These are phyloP conservation scores for Coregonus sp. DNA, from an alignment of 2,797 vertebrate species.

Conservation along the genomic window DNA sequence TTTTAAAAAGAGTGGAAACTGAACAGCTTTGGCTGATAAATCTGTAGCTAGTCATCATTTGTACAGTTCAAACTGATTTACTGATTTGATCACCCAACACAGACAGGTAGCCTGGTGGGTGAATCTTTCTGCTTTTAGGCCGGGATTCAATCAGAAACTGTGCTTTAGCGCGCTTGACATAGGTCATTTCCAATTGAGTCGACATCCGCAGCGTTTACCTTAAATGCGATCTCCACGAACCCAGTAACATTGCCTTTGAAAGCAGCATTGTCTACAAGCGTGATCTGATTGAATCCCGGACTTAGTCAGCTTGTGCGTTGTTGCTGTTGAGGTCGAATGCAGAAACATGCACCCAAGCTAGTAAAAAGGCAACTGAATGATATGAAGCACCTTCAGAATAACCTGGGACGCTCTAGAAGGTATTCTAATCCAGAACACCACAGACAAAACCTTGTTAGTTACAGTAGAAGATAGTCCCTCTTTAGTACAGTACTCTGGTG, in stretches of 20 bases:
- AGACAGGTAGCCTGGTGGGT: not conserved
- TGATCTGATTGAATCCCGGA: not conserved
- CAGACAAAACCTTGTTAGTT: not conserved
- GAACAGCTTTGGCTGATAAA: too few relatives aligned
- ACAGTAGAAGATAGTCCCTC: not conserved
- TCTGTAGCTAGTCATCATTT: too few relatives aligned
- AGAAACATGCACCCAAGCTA: slow-evolving; percentile 20
- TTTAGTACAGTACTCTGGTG: slow-evolving; percentile 1
- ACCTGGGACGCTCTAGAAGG: not conserved
- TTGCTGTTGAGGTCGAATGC: not conserved
- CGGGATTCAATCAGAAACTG: not conserved
- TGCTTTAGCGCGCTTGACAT: not conserved
- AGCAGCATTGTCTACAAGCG: not conserved
- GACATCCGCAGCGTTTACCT: not conserved
- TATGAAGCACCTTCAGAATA: slow-evolving; percentile 52
- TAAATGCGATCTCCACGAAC: not conserved
- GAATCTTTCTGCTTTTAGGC: not conserved
- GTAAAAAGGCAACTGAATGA: slow-evolving; percentile 54
- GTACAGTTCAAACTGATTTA: not conserved
- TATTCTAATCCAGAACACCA: slow-evolving; percentile 4
- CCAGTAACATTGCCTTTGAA: not conserved
- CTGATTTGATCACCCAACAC: not conserved
- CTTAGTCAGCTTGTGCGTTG: not conserved
- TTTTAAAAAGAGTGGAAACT: too few relatives aligned
- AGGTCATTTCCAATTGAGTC: not conserved